Base-by-base conservation (phyloP, 2,797 vertebrate species). In the Linurgus olivaceus region DNA sequence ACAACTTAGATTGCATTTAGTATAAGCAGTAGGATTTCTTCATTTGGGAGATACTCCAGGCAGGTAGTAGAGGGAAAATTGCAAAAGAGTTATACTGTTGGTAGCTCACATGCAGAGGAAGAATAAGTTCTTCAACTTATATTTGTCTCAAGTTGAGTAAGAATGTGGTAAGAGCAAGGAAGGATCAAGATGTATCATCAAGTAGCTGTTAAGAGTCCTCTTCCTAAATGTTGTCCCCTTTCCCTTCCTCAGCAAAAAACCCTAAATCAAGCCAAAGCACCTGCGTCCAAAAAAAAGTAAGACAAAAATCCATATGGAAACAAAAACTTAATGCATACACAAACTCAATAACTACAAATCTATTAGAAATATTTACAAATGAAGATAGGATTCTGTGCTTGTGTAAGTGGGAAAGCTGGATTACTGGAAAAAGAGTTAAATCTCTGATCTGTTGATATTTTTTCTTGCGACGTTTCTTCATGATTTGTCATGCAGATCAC, bases 231-330 rank as follows among this genome's bases (percentile, higher is more conserved):
- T 85, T 78, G 23, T 33, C 20, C 25, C 3, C 11, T 78, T 26
- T 57, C 40, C 33, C 7, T 90, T 20, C 19, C 17, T 88, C 63
- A 82, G 47, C 20, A 70, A 82, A 48, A 52, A 74, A 17, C 11
- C 10, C 33, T 5, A 70, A 72, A 8, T 37, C 26, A 75, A 77
- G 12, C 11, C 18, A 40, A 24, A 40, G 17, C 8, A 15, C 25
- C 1, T 7, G 28, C 26, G 5, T 16, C 2, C 1, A 17, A 17
- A 47, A 45, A 35, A 35, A 24, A 7, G 1, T 11, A 24, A 54
- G 38, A 37, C 23, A 21, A 18, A 75, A 25, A n/a, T 77, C n/a
- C 31, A 31, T 12, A n/a, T 6, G 5, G 28, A 65, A 68, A 33
- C 33, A 28, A 75, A 47, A 67, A 28, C 66, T 52, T 76, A 3